These are phyloP conservation scores for Chrysogorgia sp. DNA, from an alignment of 92 coral and sea anemone species.

Conservation along the genomic window DNA sequence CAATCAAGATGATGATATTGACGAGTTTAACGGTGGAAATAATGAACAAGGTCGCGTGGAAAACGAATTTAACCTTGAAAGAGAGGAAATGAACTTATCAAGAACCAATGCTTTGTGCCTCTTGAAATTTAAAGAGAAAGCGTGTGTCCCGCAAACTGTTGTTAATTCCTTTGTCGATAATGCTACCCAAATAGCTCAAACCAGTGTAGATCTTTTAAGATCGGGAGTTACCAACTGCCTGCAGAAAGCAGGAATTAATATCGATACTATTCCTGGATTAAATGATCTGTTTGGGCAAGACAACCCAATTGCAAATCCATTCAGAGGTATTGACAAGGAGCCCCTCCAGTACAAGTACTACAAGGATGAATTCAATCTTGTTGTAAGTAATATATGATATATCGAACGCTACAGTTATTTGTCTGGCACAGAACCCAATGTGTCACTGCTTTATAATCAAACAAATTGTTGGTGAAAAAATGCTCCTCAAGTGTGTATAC, in stretches of 20 bases:
- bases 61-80: constrained; percentile 39
- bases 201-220: constrained; percentile 46
- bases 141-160: constrained; percentile 63
- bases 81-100: constrained; percentile 24
- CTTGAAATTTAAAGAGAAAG: constrained; percentile 62
- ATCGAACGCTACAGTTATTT: too few relatives aligned
- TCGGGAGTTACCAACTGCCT: constrained; percentile 42
- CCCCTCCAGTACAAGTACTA: constrained; percentile 59
- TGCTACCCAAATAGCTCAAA: constrained; percentile 48
- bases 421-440: too few relatives aligned
- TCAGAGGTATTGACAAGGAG: constrained; percentile 55
- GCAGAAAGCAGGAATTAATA: constrained; percentile 50
- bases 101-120: constrained; percentile 51
- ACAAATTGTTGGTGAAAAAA: too few relatives aligned
- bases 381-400: too few relatives aligned
- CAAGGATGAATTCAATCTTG: constrained; percentile 63
- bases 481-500: too few relatives aligned
- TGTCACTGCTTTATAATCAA: too few relatives aligned
- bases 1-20: background rate
- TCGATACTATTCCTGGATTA: constrained; percentile 45
- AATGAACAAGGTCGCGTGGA: background rate
- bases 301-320: constrained; percentile 45
- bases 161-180: constrained; percentile 56
- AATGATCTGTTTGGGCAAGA: constrained; percentile 40
- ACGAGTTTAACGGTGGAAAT: constrained; percentile 2